Percentiles rank a stretch among this genome's conserved stretches.
Conservation (phyloP, 2,797 vertebrate genomes). For the Sebastes cheni region DNA sequence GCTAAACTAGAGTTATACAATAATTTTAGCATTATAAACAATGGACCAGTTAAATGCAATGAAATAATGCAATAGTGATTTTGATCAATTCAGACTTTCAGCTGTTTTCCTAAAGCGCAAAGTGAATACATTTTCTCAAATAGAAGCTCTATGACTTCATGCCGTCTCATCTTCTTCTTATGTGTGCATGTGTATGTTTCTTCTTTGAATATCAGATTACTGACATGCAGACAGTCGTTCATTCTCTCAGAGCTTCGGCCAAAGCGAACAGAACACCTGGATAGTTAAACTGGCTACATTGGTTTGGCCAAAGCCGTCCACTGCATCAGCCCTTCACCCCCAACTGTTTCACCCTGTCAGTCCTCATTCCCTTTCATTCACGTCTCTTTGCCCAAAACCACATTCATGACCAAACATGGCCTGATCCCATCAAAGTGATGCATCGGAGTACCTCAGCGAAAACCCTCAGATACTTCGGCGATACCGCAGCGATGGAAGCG, state of each 20-base stretch:
- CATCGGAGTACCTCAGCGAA: constrained; percentile 47
- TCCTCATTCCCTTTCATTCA: constrained; percentile 58
- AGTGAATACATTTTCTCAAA: not conserved
- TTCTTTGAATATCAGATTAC: constrained; percentile 23
- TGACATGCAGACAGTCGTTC: constrained; percentile 20
- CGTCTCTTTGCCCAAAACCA: constrained; percentile 52
- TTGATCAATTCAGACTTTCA: not conserved
- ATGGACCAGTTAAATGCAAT: not conserved
- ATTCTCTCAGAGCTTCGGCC: constrained; percentile 21
- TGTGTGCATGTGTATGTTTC: constrained; percentile 4
- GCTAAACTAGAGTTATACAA: constrained; percentile 1
- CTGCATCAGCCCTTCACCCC: constrained; percentile 36
- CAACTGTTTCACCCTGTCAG: constrained; percentile 58
- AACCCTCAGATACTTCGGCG: constrained; percentile 36
- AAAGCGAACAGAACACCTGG: constrained; percentile 36
- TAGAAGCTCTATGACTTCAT: constrained; percentile 3
- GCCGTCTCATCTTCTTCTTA: not conserved
- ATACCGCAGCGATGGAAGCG: constrained; percentile 21
- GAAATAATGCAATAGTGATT: not conserved
- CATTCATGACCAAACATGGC: constrained; percentile 72
- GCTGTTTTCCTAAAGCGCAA: not conserved
- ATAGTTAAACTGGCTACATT: not conserved
- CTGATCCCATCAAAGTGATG: constrained; percentile 52
- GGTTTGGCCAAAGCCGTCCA: constrained; percentile 28
- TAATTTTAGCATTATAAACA: not conserved